Evolutionary conservation across 2,797 vertebrate species (phyloP).

Genomic region (Coendou prehensilis): DNA sequence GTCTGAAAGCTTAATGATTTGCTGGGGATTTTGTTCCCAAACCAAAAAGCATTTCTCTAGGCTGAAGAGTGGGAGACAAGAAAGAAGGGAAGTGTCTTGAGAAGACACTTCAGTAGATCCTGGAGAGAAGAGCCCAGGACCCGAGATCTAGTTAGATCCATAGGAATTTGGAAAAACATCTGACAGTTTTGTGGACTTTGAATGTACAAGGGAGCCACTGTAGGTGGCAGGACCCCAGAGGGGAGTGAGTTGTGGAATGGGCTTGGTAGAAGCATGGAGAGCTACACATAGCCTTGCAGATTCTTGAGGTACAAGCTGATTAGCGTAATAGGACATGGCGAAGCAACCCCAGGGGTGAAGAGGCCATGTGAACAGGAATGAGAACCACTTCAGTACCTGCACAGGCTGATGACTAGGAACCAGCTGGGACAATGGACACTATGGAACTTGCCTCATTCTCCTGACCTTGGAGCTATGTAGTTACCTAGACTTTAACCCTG

Average conservation of each 20-base stretch:
- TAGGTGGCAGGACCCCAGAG: neutral
- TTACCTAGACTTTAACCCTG: neutral
- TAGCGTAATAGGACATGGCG: neutral
- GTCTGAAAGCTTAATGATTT: neutral
- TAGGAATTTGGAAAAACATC: neutral
- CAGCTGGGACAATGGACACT: neutral
- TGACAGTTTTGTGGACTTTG: neutral
- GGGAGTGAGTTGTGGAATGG: neutral
- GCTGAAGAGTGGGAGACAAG: neutral
- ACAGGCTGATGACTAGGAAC: neutral
- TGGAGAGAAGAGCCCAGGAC: neutral
- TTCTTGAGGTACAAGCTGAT: neutral
- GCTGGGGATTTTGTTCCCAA: neutral
- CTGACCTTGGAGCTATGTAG: neutral
- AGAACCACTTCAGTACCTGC: neutral
- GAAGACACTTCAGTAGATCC: neutral
- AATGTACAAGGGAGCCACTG: neutral
- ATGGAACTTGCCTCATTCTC: neutral
- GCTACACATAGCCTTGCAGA: neutral
- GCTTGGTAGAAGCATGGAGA: neutral
- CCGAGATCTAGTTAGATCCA: neutral
- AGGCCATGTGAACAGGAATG: neutral
- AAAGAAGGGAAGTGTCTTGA: neutral
- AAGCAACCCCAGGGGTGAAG: neutral
- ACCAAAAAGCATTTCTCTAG: neutral